Conservation (phyloP, 2,113 vertebrate species). For the Alces alces region DNA sequence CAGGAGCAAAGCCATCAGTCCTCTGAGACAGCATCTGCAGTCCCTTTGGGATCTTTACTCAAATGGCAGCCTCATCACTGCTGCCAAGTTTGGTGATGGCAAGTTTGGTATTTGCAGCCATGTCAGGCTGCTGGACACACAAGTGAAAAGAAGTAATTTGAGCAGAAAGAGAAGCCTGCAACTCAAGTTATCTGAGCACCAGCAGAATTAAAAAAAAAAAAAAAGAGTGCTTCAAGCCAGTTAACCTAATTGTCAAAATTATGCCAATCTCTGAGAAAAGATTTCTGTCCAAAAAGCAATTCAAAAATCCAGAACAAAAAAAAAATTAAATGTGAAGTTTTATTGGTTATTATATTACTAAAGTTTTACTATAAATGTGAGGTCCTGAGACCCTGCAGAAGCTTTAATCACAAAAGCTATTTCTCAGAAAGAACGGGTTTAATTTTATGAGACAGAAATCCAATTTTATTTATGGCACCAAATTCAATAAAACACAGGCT, state of each 20-base stretch:
- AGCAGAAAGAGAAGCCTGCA: background rate
- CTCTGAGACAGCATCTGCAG: background rate
- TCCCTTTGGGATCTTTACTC: background rate
- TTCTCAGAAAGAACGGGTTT: conserved; percentile 47
- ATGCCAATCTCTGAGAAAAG: background rate
- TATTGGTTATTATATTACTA: background rate
- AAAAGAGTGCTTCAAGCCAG: background rate
- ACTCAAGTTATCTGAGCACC: background rate
- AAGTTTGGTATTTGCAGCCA: background rate
- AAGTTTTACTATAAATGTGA: background rate
- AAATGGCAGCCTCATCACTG: background rate
- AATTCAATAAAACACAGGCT: conserved; percentile 61
- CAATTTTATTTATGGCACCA: conserved; percentile 57
- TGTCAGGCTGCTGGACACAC: background rate
- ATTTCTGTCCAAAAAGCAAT: background rate
- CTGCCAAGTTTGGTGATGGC: background rate
- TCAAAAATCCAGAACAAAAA: background rate
- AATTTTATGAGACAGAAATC: conserved; percentile 58
- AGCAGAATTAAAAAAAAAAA: background rate
- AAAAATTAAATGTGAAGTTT: background rate
- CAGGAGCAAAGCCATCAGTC: background rate
- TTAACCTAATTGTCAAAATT: conserved; percentile 30
- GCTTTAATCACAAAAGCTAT: conserved; percentile 17
- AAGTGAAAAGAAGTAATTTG: background rate
- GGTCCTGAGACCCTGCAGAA: background rate